Evolutionary conservation across 2,797 vertebrate genomes (phyloP).

Genomic region (Phrynocephalus vlangalii): DNA sequence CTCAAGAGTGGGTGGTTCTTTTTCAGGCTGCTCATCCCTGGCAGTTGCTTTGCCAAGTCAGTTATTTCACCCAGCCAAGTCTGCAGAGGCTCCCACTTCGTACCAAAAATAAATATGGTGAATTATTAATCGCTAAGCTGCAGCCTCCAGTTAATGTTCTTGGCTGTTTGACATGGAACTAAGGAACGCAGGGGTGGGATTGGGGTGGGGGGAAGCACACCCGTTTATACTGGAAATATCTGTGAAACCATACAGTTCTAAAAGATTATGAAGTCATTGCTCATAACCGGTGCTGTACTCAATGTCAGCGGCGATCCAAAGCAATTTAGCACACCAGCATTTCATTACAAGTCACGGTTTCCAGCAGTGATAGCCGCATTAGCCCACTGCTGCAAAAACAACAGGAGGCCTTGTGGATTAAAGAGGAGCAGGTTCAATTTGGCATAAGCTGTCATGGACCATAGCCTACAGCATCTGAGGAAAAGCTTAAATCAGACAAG

Average conservation of each 20-base stretch:
- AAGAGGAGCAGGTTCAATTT: too few relatives aligned
- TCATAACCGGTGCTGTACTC: not conserved
- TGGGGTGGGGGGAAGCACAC: not conserved
- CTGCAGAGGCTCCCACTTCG: not conserved
- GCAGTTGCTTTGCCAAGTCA: not conserved
- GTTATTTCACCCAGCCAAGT: constrained; percentile 8
- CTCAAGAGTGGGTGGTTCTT: not conserved
- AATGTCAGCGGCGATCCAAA: not conserved
- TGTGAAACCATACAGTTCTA: not conserved
- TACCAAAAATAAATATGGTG: not conserved
- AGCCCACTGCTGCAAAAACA: too few relatives aligned
- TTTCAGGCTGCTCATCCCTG: not conserved
- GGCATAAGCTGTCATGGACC: too few relatives aligned
- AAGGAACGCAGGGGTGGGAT: not conserved
- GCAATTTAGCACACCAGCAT: not conserved
- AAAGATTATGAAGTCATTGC: not conserved
- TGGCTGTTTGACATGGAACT: not conserved
- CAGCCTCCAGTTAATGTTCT: not conserved
- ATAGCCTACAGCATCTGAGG: too few relatives aligned
- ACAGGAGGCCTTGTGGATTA: too few relatives aligned
- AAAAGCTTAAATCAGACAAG: too few relatives aligned
- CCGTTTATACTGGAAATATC: not conserved
- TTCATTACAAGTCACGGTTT: too few relatives aligned
- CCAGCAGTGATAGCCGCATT: too few relatives aligned
- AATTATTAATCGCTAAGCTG: constrained; percentile 7